Conservation (phyloP, 2,888 invertebrate species). For the Beris chalybata region DNA sequence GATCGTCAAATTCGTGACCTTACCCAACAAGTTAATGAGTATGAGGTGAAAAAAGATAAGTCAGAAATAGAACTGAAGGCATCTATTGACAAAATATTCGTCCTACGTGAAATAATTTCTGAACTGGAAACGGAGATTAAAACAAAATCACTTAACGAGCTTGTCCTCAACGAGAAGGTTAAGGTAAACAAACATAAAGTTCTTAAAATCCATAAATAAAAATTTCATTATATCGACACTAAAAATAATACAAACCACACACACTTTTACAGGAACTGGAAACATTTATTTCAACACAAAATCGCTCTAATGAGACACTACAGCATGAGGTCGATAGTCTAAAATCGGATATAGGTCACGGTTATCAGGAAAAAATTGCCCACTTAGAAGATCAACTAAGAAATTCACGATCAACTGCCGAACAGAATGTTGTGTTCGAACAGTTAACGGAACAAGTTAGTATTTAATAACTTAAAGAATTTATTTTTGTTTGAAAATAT, state of each 20-base stretch:
- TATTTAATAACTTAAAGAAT: neutral
- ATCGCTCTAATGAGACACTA: conserved; percentile 50
- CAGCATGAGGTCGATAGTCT: conserved; percentile 52
- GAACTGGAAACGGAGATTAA: conserved; percentile 77
- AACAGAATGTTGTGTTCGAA: conserved; percentile 58
- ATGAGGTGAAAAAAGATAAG: conserved; percentile 65
- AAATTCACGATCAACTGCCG: conserved; percentile 57
- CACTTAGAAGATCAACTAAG: conserved; percentile 58
- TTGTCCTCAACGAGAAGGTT: conserved; percentile 62
- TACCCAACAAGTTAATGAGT: conserved; percentile 63
- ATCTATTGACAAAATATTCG: conserved; percentile 73
- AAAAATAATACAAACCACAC: neutral
- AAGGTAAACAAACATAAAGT: conserved; percentile 42
- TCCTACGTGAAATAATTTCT: conserved; percentile 75
- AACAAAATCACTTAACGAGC: conserved; percentile 66
- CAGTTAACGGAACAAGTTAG: conserved; percentile 56
- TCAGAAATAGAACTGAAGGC: conserved; percentile 73
- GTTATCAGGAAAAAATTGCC: conserved; percentile 50
- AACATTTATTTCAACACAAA: conserved; percentile 49
- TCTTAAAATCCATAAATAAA: neutral
- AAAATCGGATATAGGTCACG: conserved; percentile 50
- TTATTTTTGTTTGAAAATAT: neutral
- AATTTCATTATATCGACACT: conserved; percentile 1
- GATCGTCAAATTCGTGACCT: conserved; percentile 75
- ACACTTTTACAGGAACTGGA: conserved; percentile 48